phyloP scores from a whole-genome alignment of 1,140 invertebrate species.

The Chlorops oryzae region DNA sequence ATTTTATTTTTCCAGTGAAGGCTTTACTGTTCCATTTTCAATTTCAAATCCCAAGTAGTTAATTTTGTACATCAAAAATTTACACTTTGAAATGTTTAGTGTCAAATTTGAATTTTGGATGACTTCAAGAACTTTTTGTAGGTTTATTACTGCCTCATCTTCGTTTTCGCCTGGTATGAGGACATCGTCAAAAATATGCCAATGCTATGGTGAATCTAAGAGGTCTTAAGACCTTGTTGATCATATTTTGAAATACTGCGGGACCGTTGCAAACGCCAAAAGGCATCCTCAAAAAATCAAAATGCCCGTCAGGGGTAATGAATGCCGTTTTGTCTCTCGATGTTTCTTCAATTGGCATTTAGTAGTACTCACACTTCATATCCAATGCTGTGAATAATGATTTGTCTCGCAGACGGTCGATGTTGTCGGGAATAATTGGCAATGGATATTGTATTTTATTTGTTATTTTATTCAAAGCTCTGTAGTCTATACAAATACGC shows the following conservation, averaged over 20 bases:
- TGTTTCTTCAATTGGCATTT: slow-evolving; percentile 18
- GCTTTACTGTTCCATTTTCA: no score
- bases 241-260: slow-evolving; percentile 6
- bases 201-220: slow-evolving; percentile 3
- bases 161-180: slow-evolving; percentile 1
- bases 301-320: slow-evolving; percentile 11
- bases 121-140: not conserved
- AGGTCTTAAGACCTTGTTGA: not conserved
- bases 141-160: not conserved
- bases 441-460: slow-evolving; percentile 16
- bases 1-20: no score
- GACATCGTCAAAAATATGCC: slow-evolving; percentile 4
- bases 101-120: not conserved
- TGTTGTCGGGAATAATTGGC: slow-evolving; percentile 4
- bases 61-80: no score
- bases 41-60: no score
- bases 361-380: slow-evolving; percentile 22
- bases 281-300: slow-evolving; percentile 1
- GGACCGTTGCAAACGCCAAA: no score
- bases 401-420: slow-evolving; percentile 12
- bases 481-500: slow-evolving; percentile 11
- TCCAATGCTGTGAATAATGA: slow-evolving; percentile 14
- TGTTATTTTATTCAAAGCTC: slow-evolving; percentile 11
- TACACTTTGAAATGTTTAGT: no score
- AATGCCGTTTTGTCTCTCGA: slow-evolving; percentile 22